Evolutionary conservation across 2,888 invertebrate genomes (phyloP).

Genomic region (Poecilus cupreus): DNA sequence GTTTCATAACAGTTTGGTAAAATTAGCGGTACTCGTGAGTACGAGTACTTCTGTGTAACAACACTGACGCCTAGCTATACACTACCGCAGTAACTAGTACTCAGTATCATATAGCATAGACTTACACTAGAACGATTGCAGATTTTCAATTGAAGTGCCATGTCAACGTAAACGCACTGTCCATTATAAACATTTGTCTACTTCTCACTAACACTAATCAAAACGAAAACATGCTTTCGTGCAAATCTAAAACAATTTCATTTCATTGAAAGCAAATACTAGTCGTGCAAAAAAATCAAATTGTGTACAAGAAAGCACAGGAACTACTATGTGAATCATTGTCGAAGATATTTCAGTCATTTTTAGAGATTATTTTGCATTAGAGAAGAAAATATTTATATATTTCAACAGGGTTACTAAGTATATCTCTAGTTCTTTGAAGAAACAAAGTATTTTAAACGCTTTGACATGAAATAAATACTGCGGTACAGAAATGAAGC

Average conservation of each 20-base stretch:
- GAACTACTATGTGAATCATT: neutral
- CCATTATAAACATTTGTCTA: neutral
- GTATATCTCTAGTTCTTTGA: too few relatives aligned
- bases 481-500: too few relatives aligned
- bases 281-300: neutral
- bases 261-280: neutral
- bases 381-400: neutral
- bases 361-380: neutral
- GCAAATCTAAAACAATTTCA: neutral
- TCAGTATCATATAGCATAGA: neutral
- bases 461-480: too few relatives aligned
- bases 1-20: too few relatives aligned
- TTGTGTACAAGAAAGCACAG: neutral
- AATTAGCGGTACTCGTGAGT: neutral
- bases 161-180: neutral
- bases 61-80: neutral
- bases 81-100: neutral
- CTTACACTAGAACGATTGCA: slow-evolving; percentile 18
- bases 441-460: too few relatives aligned
- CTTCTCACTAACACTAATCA: neutral
- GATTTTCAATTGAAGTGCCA: slow-evolving; percentile 14
- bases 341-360: neutral
- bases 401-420: too few relatives aligned
- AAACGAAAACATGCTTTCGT: neutral
- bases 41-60: neutral